A percentile compares a stretch with the other conserved stretches of the same genome.
Conservation (phyloP, 2,888 invertebrate genomes). For the Sarcophaga caerulescens region DNA sequence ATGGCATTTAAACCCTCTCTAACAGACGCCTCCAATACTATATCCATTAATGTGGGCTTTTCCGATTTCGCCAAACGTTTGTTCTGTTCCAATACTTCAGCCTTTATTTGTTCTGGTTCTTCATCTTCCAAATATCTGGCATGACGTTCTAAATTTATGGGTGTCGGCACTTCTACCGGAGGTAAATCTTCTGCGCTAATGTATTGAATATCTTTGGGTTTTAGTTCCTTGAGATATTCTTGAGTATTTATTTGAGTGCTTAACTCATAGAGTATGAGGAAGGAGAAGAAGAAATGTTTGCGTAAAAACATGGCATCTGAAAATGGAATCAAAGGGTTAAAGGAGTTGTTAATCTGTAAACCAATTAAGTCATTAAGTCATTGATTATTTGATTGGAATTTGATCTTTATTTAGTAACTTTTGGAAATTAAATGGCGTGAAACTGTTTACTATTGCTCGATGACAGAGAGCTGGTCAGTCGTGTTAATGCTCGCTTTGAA, state of each 20-base stretch:
- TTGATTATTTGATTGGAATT: too few relatives aligned
- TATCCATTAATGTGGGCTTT: slow-evolving; percentile 76
- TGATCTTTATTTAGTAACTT: too few relatives aligned
- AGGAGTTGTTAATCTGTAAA: too few relatives aligned
- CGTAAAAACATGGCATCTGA: slow-evolving; percentile 59
- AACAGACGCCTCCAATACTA: slow-evolving; percentile 79
- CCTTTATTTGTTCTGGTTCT: slow-evolving; percentile 9
- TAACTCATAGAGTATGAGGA: slow-evolving; percentile 54
- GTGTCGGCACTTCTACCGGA: slow-evolving; percentile 74
- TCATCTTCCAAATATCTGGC: slow-evolving; percentile 9
- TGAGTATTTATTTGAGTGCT: slow-evolving; percentile 5
- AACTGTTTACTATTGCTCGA: too few relatives aligned
- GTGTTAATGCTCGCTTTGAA: too few relatives aligned
- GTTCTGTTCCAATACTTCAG: neutral
- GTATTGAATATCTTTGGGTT: slow-evolving; percentile 42
- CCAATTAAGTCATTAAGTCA: too few relatives aligned
- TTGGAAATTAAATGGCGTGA: too few relatives aligned
- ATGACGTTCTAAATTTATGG: slow-evolving; percentile 66
- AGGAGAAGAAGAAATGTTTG: slow-evolving; percentile 24
- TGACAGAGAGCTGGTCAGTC: too few relatives aligned
- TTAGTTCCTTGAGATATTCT: slow-evolving; percentile 59
- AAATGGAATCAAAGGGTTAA: neutral
- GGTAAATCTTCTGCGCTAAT: slow-evolving; percentile 45
- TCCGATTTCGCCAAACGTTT: slow-evolving; percentile 71
- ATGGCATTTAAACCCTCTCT: slow-evolving; percentile 80